Percentiles rank a stretch among this genome's conserved stretches.
These are phyloP conservation scores for Rotaria macrura DNA, from an alignment of 2,888 invertebrate genomes.

Conservation along the genomic window DNA sequence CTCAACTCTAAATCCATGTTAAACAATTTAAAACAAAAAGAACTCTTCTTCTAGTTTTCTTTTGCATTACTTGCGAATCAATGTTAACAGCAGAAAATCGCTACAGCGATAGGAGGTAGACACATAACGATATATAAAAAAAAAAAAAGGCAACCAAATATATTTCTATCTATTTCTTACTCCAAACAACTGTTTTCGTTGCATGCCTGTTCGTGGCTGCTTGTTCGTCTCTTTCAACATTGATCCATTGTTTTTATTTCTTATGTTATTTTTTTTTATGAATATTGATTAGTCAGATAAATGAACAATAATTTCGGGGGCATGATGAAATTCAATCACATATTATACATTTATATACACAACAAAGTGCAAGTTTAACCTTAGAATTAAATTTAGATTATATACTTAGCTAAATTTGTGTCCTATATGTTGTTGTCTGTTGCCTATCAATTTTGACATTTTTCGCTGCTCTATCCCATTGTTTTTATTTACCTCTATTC, in stretches of 20 bases:
- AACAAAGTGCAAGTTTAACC: background rate
- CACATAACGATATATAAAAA: background rate
- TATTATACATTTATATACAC: background rate
- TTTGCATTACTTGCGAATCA: background rate
- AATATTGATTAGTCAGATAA: conserved; percentile 6
- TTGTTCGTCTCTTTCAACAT: conserved; percentile 5
- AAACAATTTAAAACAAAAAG: background rate
- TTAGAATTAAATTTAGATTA: background rate
- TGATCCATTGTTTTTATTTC: background rate
- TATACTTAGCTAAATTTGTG: conserved; percentile 8
- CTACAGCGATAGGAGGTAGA: background rate
- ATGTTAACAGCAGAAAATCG: conserved; percentile 7
- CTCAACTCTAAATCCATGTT: background rate
- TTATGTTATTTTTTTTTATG: background rate
- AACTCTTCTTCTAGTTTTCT: background rate
- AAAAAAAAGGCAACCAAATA: conserved; percentile 4
- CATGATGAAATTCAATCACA: conserved; percentile 8
- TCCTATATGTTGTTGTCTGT: conserved; percentile 6
- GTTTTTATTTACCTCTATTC: background rate
- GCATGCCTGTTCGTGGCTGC: conserved; percentile 22
- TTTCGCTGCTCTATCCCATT: background rate
- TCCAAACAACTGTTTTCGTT: background rate
- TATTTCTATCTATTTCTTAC: background rate
- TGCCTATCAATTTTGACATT: background rate
- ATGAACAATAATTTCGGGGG: conserved; percentile 1